Conservation (phyloP, 2,113 vertebrate species). For the Nymphicus hollandicus region DNA sequence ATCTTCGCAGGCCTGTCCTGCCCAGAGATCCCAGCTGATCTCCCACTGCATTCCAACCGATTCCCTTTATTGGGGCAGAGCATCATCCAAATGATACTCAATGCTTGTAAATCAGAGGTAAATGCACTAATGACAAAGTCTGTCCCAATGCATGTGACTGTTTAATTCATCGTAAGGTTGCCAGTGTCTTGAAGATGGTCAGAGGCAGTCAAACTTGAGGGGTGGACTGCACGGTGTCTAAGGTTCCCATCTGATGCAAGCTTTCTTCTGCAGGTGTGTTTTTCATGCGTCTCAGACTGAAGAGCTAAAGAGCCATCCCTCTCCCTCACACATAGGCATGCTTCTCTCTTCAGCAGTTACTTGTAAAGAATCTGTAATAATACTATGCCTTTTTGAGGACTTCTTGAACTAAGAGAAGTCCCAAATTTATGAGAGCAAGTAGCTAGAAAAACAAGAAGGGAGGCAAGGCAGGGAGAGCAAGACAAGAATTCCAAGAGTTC, state of each 20-base stretch:
- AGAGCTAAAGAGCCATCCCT: neutral
- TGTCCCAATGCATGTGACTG: neutral
- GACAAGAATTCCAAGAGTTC: neutral
- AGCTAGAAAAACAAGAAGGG: too few relatives aligned
- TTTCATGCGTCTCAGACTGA: fast-evolving
- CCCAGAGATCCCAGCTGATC: fast-evolving
- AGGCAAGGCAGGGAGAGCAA: neutral
- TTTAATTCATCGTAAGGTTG: neutral
- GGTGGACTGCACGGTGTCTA: neutral
- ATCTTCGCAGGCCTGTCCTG: too few relatives aligned
- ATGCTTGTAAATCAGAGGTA: neutral
- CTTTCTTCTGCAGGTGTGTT: neutral
- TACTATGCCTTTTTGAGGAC: neutral
- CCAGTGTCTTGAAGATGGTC: neutral
- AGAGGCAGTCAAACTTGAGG: neutral
- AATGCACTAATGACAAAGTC: neutral
- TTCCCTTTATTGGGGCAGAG: fast-evolving
- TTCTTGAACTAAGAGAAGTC: neutral
- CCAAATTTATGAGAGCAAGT: neutral
- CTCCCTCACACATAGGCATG: neutral
- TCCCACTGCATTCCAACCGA: fast-evolving
- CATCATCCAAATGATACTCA: fast-evolving
- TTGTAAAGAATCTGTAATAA: neutral
- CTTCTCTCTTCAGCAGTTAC: neutral
- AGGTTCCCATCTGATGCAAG: neutral